These are phyloP conservation scores for Silurus meridionalis DNA, from an alignment of 2,113 vertebrate genomes.

Conservation along the genomic window DNA sequence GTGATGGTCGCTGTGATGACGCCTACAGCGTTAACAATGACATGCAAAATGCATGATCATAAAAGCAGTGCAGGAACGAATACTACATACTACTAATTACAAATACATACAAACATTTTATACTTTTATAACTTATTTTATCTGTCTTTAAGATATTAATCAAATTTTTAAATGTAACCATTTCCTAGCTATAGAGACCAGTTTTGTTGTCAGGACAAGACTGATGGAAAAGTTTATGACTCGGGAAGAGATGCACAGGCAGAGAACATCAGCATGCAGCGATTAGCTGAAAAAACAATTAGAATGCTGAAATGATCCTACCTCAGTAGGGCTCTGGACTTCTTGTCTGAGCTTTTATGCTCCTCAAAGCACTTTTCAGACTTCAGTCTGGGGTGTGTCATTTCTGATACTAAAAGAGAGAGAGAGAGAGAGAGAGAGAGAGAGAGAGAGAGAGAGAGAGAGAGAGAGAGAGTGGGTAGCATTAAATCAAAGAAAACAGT, in stretches of 20 bases:
- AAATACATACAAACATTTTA: background rate
- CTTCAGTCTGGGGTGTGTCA: constrained; percentile 82
- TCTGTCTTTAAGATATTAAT: background rate
- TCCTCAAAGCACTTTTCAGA: constrained; percentile 89
- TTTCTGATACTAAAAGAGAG: constrained; percentile 69
- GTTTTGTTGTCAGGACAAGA: background rate
- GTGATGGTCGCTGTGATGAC: constrained; percentile 87
- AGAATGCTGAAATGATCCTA: constrained; percentile 50
- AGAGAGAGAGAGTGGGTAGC: constrained; percentile 1
- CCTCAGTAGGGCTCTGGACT: constrained; percentile 85
- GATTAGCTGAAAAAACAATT: background rate
- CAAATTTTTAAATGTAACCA: background rate
- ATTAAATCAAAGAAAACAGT: constrained; percentile 50
- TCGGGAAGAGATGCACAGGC: background rate
- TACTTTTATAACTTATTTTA: background rate
- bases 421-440: constrained; percentile 23
- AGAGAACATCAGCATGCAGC: background rate
- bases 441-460: constrained; percentile 25
- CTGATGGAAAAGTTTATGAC: background rate
- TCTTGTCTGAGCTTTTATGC: constrained; percentile 86
- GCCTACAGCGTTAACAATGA: constrained; percentile 73
- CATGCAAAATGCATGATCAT: background rate
- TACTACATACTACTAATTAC: background rate
- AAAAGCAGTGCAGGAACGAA: background rate
- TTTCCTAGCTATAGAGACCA: background rate